A percentile compares a stretch with the other conserved stretches of the same genome.
These are phyloP conservation scores for Phallusia fumigata DNA, from an alignment of 23 tunicate genomes.

Conservation along the genomic window DNA sequence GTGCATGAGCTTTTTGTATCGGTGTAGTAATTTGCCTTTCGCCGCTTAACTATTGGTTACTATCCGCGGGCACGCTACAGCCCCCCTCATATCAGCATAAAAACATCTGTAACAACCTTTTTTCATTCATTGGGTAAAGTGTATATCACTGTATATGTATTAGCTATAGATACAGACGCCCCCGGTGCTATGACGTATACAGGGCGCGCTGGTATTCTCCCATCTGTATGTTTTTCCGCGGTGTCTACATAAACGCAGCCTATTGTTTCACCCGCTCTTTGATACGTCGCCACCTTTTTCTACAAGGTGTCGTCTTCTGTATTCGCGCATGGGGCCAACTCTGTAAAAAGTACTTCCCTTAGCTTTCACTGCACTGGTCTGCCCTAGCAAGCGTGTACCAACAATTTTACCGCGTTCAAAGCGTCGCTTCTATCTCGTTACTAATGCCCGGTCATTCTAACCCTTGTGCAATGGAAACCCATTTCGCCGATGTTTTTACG, in stretches of 20 bases:
- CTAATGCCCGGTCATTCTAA: conserved; percentile 1
- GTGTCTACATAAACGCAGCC: conserved; percentile 1
- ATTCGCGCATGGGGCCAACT: neutral
- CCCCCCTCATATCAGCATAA: neutral
- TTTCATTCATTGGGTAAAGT: neutral
- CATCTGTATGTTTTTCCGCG: neutral
- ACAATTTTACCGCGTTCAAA: neutral
- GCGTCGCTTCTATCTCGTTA: neutral
- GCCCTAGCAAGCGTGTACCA: neutral
- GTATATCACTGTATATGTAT: neutral
- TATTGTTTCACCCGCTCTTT: neutral
- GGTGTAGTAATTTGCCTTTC: too few species aligned
- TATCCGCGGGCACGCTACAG: too few species aligned
- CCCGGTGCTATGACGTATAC: neutral
- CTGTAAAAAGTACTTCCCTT: neutral
- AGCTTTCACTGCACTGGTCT: neutral
- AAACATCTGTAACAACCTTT: neutral
- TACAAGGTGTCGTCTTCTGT: neutral
- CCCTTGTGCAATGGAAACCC: neutral
- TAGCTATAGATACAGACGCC: neutral
- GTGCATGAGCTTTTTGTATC: too few species aligned
- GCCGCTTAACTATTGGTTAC: too few species aligned
- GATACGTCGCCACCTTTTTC: neutral
- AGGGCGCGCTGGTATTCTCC: neutral
- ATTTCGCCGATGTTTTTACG: neutral